Evolutionary conservation across 2,113 vertebrate genomes (phyloP).

Genomic region (Indri indri): DNA sequence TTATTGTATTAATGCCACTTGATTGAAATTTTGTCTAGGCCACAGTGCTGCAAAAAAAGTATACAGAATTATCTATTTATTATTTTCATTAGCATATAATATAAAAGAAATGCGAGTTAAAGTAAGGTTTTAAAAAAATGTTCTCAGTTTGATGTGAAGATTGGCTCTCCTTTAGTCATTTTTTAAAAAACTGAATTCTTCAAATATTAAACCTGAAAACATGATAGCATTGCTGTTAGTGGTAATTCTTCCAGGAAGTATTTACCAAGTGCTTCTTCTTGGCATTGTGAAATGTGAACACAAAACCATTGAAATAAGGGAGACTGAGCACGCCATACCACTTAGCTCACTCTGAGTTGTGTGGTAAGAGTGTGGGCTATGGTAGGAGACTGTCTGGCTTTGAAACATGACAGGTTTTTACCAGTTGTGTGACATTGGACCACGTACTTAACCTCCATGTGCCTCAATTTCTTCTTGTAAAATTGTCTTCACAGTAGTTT

Average conservation of each 20-base stretch:
- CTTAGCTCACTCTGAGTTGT: not conserved
- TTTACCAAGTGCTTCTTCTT: not conserved
- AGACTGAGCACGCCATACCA: not conserved
- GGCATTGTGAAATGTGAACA: not conserved
- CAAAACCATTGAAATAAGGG: not conserved
- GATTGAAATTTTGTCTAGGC: conserved; percentile 48
- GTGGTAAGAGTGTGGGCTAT: not conserved
- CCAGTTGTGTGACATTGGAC: not conserved
- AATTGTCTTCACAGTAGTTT: not conserved
- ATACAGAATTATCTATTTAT: conserved; percentile 45
- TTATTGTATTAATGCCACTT: conserved; percentile 34
- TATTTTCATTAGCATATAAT: conserved; percentile 7
- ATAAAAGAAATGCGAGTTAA: not conserved
- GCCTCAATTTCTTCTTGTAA: not conserved
- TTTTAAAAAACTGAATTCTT: not conserved
- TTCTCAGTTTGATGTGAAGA: not conserved
- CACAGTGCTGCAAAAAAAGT: conserved; percentile 30
- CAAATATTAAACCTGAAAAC: not conserved
- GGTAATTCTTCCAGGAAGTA: not conserved
- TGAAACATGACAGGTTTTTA: not conserved
- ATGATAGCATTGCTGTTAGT: not conserved
- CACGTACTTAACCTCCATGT: not conserved
- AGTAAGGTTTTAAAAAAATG: not conserved
- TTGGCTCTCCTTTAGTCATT: not conserved
- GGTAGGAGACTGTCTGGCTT: not conserved